These are phyloP conservation scores for Drosophila neonasuta DNA, from an alignment of 2,888 invertebrate species.

Conservation along the genomic window DNA sequence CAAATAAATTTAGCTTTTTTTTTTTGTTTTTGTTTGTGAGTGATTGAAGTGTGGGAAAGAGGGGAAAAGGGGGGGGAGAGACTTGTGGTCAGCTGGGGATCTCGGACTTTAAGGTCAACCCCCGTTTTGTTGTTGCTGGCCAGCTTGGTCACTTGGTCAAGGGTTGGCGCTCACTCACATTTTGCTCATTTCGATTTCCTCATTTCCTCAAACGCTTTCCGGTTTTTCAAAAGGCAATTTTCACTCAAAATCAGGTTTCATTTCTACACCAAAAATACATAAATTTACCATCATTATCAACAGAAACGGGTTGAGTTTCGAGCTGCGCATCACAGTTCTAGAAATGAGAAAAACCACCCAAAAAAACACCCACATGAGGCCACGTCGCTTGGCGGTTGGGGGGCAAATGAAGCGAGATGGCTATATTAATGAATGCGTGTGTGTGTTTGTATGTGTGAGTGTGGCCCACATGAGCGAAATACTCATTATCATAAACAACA, in stretches of 20 bases:
- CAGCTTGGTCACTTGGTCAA: slow-evolving; percentile 56
- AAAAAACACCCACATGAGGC: slow-evolving; percentile 39
- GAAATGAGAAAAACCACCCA: slow-evolving; percentile 57
- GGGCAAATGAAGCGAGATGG: slow-evolving; percentile 78
- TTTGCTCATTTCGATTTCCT: slow-evolving; percentile 14
- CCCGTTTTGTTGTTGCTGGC: slow-evolving; percentile 8
- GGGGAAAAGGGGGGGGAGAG: neutral
- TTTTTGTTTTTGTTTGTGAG: neutral
- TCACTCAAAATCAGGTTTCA: slow-evolving; percentile 79
- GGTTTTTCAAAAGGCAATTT: slow-evolving; percentile 19
- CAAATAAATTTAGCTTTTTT: neutral
- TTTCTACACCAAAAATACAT: slow-evolving; percentile 80
- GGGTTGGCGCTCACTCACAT: slow-evolving; percentile 47
- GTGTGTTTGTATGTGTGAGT: slow-evolving; percentile 28
- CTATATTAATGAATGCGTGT: slow-evolving; percentile 64
- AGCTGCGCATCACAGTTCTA: slow-evolving; percentile 12
- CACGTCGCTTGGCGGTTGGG: neutral
- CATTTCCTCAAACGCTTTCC: neutral
- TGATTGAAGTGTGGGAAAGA: slow-evolving; percentile 2
- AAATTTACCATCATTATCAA: slow-evolving; percentile 79
- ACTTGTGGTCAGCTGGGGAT: slow-evolving; percentile 5
- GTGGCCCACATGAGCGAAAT: slow-evolving; percentile 72
- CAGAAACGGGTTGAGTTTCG: slow-evolving; percentile 45
- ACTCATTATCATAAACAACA: slow-evolving; percentile 77
- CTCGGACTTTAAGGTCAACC: slow-evolving; percentile 38